Percentiles rank a stretch among this genome's conserved stretches.
Conservation (phyloP, 2,797 vertebrate genomes). For the Pampus argenteus region DNA sequence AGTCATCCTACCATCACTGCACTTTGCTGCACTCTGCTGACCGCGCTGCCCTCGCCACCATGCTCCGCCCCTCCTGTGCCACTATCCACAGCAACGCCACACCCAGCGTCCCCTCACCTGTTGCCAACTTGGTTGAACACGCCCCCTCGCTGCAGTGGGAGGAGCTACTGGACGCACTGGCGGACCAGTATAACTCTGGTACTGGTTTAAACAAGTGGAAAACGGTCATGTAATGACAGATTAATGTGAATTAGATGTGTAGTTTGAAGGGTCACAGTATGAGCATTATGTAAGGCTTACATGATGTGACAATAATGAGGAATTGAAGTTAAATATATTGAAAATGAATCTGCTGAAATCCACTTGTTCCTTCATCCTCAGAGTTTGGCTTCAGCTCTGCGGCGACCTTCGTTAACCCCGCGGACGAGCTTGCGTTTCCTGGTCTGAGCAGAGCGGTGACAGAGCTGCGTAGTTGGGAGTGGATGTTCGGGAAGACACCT, state of each 20-base stretch:
- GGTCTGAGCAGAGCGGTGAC: slow-evolving; percentile 81
- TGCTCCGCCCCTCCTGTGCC: slow-evolving; percentile 86
- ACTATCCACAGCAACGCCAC: slow-evolving; percentile 93
- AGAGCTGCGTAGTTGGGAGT: slow-evolving; percentile 91
- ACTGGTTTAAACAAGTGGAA: no score
- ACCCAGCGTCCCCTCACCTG: slow-evolving; percentile 88
- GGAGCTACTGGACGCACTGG: slow-evolving; percentile 85
- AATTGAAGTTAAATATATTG: no score
- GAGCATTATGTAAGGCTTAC: no score
- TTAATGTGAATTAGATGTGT: no score
- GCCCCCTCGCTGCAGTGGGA: slow-evolving; percentile 87
- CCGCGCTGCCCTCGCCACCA: slow-evolving; percentile 79
- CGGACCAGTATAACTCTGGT: slow-evolving; percentile 84
- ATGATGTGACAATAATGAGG: no score
- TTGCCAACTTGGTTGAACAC: slow-evolving; percentile 90
- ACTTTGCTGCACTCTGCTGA: slow-evolving; percentile 90
- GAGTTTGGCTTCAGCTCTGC: slow-evolving; percentile 78
- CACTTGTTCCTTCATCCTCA: background rate
- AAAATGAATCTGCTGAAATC: background rate
- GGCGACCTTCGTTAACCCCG: slow-evolving; percentile 84
- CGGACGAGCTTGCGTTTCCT: slow-evolving; percentile 85
- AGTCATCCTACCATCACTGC: slow-evolving; percentile 94
- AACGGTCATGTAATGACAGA: no score
- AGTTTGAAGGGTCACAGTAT: no score
- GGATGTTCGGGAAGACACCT: slow-evolving; percentile 95